Evolutionary conservation across 2,888 invertebrate species (phyloP).

Genomic region (Ophion slaviceki): DNA sequence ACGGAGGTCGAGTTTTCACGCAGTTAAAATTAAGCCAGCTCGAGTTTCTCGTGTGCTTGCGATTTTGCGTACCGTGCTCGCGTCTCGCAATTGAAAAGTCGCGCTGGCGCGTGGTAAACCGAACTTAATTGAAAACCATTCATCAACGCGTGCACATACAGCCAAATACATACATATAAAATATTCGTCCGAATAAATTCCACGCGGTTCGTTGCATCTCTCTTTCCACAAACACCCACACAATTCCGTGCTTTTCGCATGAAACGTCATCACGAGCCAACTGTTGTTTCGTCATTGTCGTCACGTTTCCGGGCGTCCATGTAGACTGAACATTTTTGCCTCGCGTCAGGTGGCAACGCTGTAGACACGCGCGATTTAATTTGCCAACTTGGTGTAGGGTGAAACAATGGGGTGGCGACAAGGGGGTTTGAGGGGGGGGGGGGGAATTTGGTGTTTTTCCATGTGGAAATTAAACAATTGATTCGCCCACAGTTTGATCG

Average conservation of each 20-base stretch:
- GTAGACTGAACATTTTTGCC: background rate
- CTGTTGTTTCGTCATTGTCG: background rate
- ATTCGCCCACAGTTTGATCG: too few relatives aligned
- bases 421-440: too few relatives aligned
- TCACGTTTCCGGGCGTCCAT: background rate
- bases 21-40: constrained; percentile 36
- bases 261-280: constrained; percentile 25
- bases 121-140: constrained; percentile 56
- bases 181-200: constrained; percentile 2
- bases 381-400: background rate
- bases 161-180: constrained; percentile 8
- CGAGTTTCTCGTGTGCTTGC: background rate
- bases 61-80: background rate
- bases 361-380: constrained; percentile 15
- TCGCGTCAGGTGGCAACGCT: background rate
- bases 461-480: too few relatives aligned
- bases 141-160: constrained; percentile 39
- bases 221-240: background rate
- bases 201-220: background rate
- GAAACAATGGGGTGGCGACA: background rate
- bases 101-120: constrained; percentile 28
- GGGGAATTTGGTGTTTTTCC: too few relatives aligned
- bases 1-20: constrained; percentile 45
- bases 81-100: constrained; percentile 21
- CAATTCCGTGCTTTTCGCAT: constrained; percentile 25